phyloP scores from a whole-genome alignment of 2,888 invertebrate species.

The Scaptodrosophila latifasciaeformis region DNA sequence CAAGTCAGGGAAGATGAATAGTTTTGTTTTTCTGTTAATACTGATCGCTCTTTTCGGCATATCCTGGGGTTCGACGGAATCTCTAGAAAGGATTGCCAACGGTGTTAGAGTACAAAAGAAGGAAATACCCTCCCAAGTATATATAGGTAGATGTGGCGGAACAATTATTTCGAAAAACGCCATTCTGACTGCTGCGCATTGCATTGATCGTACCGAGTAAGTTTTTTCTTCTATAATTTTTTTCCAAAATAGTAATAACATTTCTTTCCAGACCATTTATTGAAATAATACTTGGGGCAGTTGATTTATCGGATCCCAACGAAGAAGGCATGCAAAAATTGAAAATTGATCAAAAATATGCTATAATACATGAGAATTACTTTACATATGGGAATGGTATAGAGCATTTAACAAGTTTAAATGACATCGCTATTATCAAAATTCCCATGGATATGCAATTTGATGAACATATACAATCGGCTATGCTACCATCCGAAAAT shows the following conservation, averaged over 20 bases:
- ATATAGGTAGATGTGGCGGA: conserved; percentile 34
- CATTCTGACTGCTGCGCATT: conserved; percentile 52
- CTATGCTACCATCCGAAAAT: conserved; percentile 27
- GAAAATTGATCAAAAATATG: conserved; percentile 6
- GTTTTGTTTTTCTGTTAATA: too few species aligned
- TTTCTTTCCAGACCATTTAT: conserved; percentile 21
- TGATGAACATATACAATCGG: conserved; percentile 11
- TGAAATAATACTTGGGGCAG: conserved; percentile 25
- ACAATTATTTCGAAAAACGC: conserved; percentile 37
- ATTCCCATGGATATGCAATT: conserved; percentile 23
- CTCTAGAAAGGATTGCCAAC: conserved; percentile 31
- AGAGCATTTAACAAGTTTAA: conserved; percentile 13
- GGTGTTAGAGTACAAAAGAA: conserved; percentile 23
- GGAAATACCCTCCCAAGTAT: conserved; percentile 42
- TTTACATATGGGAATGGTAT: too few species aligned
- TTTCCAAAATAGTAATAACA: too few species aligned
- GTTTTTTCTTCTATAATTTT: not conserved
- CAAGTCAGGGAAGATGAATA: too few species aligned
- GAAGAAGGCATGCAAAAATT: conserved; percentile 5
- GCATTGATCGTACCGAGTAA: conserved; percentile 7
- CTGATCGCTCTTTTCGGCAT: too few species aligned
- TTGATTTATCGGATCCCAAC: not conserved
- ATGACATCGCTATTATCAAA: conserved; percentile 39
- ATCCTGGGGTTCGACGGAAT: too few species aligned
- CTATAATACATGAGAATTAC: conserved; percentile 25